Evolutionary conservation across 2,113 vertebrate genomes (phyloP).

Genomic region (Semicossyphus pulcher): DNA sequence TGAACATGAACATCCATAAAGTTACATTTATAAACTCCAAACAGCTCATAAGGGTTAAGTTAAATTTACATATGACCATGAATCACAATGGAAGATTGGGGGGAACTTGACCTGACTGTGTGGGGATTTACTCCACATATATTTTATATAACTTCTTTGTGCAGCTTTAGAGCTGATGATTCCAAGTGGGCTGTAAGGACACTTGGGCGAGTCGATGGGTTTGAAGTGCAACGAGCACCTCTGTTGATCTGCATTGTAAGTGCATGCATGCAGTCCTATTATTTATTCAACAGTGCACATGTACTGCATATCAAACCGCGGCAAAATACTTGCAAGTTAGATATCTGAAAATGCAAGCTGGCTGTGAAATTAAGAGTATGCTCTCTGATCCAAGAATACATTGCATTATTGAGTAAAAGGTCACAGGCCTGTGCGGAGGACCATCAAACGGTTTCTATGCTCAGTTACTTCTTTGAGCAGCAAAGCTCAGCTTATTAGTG

Average conservation of each 20-base stretch:
- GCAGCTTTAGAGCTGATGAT: conserved; percentile 36
- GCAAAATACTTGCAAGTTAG: conserved; percentile 52
- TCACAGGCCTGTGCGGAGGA: conserved; percentile 37
- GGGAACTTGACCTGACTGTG: neutral
- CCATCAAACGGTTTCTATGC: conserved; percentile 15
- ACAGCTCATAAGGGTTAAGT: neutral
- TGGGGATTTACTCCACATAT: neutral
- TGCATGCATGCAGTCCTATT: conserved; percentile 57
- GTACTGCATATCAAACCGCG: conserved; percentile 63
- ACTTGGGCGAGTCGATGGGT: conserved; percentile 46
- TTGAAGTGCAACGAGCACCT: conserved; percentile 54
- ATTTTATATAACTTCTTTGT: conserved; percentile 41
- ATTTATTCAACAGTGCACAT: conserved; percentile 74
- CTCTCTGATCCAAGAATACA: conserved; percentile 62
- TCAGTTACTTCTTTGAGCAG: conserved; percentile 25
- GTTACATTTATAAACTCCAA: conserved; percentile 13
- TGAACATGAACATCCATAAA: conserved; percentile 4
- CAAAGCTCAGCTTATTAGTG: conserved; percentile 23
- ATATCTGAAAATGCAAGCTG: conserved; percentile 60
- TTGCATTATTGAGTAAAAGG: conserved; percentile 56
- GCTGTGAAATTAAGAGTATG: conserved; percentile 67
- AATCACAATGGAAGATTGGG: neutral
- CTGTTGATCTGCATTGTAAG: conserved; percentile 57
- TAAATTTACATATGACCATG: neutral
- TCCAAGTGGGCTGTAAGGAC: conserved; percentile 36